Percentiles rank a stretch among this genome's conserved stretches.
These are phyloP conservation scores for Drosophila tropicalis DNA, from an alignment of 1,140 invertebrate species.

Conservation along the genomic window DNA sequence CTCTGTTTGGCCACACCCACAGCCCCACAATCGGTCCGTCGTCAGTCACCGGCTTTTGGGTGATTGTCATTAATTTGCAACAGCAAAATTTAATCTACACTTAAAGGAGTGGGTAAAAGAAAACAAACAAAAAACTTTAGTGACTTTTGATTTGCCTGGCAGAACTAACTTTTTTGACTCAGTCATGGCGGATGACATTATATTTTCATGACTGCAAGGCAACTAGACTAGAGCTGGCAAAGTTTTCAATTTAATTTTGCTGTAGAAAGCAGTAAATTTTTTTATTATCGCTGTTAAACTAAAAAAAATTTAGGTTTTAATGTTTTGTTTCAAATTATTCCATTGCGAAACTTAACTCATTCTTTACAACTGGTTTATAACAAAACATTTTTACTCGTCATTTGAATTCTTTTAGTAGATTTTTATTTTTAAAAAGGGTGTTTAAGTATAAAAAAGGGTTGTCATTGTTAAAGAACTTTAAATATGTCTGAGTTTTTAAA, in stretches of 20 bases:
- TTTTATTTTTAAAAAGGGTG: too few relatives aligned
- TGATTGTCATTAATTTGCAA: conserved; percentile 49
- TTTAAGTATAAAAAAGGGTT: too few relatives aligned
- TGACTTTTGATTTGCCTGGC: conserved; percentile 42
- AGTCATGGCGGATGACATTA: conserved; percentile 36
- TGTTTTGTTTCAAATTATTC: neutral
- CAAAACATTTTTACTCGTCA: too few relatives aligned
- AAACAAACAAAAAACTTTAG: conserved; percentile 20
- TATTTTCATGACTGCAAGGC: neutral
- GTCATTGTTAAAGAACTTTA: too few relatives aligned
- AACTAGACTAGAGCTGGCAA: neutral
- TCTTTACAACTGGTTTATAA: too few relatives aligned
- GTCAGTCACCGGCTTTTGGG: conserved; percentile 13
- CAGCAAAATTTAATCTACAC: conserved; percentile 43
- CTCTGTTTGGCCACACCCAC: neutral
- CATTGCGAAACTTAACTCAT: too few relatives aligned
- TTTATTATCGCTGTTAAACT: too few relatives aligned
- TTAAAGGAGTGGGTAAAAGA: conserved; percentile 6
- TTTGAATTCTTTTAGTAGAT: too few relatives aligned
- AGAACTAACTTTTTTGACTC: conserved; percentile 42
- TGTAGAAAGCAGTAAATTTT: neutral
- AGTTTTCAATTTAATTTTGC: neutral
- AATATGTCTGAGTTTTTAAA: too few relatives aligned
- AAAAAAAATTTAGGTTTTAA: neutral
- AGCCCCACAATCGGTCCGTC: neutral